Conservation (phyloP, 53 echinoderm and acorn worm genomes). For the Mesocentrotus franciscanus region DNA sequence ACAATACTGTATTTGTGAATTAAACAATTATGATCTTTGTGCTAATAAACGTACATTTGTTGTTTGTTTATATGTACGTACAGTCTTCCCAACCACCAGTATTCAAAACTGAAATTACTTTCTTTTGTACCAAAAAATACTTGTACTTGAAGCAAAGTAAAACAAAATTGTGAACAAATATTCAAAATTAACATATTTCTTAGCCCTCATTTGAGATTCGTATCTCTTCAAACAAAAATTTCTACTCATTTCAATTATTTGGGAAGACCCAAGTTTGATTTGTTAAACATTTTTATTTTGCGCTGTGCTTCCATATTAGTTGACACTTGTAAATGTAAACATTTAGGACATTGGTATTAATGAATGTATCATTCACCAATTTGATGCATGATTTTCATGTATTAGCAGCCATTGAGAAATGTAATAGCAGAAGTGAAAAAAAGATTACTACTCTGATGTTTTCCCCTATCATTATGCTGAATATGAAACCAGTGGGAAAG, state of each 20-base stretch:
- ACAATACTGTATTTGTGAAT: conserved; percentile 9
- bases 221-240: background rate
- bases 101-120: conserved; percentile 64
- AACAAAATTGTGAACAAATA: conserved; percentile 7
- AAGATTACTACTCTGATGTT: background rate
- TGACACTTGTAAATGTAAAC: background rate
- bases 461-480: background rate
- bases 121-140: conserved; percentile 34
- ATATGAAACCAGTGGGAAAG: background rate
- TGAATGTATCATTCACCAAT: background rate
- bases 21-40: background rate
- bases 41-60: conserved; percentile 31
- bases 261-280: conserved; percentile 19
- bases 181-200: background rate
- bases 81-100: conserved; percentile 67
- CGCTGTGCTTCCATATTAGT: conserved; percentile 50
- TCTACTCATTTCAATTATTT: conserved; percentile 4
- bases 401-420: background rate
- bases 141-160: background rate
- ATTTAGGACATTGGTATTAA: background rate
- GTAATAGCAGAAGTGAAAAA: background rate
- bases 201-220: background rate
- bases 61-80: conserved; percentile 24
- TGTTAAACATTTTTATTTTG: conserved; percentile 22
- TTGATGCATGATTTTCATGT: background rate